phyloP scores from a whole-genome alignment of 1,140 invertebrate genomes.

The Pygmarrhopalites habei region DNA sequence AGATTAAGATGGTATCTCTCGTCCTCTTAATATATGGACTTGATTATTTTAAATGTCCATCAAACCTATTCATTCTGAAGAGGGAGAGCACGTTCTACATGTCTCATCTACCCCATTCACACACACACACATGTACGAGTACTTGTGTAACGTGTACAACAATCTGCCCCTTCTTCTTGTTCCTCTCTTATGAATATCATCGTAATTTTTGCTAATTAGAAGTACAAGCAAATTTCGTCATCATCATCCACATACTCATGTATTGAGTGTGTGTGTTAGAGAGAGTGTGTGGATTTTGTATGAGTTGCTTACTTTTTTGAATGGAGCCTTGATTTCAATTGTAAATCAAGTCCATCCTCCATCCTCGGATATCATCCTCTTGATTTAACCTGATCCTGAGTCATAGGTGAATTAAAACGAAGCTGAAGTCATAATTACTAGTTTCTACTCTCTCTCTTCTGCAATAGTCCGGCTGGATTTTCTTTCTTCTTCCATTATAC shows the following conservation, averaged over 20 bases:
- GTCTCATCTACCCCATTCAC: neutral
- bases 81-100: constrained; percentile 5
- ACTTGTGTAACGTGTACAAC: too few relatives aligned
- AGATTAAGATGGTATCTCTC: too few relatives aligned
- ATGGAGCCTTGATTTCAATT: constrained; percentile 7
- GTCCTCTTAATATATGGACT: too few relatives aligned
- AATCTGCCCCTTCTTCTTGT: too few relatives aligned
- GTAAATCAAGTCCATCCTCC: neutral
- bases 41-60: too few relatives aligned
- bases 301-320: neutral
- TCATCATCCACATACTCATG: neutral
- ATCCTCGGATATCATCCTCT: too few relatives aligned
- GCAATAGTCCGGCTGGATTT: too few relatives aligned
- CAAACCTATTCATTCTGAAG: neutral
- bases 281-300: too few relatives aligned
- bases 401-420: constrained; percentile 12
- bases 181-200: constrained; percentile 12
- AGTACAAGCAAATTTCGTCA: constrained; percentile 14
- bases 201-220: constrained; percentile 32
- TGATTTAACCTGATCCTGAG: too few relatives aligned
- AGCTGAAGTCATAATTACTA: constrained; percentile 1
- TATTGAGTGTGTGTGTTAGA: too few relatives aligned
- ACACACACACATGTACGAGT: too few relatives aligned
- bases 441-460: neutral
- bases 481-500: too few relatives aligned